These are phyloP conservation scores for Tragulus kanchil DNA, from an alignment of 2,113 vertebrate genomes.

Conservation along the genomic window DNA sequence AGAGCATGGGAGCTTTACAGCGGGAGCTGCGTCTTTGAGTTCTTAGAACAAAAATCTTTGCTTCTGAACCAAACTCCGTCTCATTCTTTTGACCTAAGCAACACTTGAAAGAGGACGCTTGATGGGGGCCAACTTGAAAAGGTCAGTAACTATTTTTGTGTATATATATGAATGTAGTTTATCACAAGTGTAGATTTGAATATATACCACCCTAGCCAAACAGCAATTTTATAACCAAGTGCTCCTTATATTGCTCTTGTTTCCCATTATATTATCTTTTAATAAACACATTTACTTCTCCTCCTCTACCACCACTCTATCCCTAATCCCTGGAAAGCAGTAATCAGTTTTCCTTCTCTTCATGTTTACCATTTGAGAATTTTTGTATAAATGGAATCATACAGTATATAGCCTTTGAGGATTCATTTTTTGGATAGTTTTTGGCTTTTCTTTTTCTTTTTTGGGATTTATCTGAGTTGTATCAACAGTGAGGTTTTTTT, in stretches of 20 bases:
- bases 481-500: neutral
- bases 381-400: neutral
- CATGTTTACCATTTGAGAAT: neutral
- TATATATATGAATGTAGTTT: neutral
- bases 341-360: neutral
- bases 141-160: neutral
- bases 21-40: no score
- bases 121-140: neutral
- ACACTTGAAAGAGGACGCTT: no score
- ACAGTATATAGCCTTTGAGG: neutral
- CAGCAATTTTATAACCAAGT: neutral
- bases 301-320: neutral
- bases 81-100: neutral
- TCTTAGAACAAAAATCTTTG: neutral
- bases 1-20: no score
- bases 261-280: neutral
- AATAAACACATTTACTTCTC: neutral
- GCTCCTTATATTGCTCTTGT: neutral
- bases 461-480: neutral
- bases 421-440: neutral
- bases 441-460: neutral
- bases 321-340: neutral
- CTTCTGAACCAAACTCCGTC: neutral
- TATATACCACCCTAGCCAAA: neutral
- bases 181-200: neutral